Conservation (phyloP, 1,140 invertebrate genomes). For the Drepana arcuata region DNA sequence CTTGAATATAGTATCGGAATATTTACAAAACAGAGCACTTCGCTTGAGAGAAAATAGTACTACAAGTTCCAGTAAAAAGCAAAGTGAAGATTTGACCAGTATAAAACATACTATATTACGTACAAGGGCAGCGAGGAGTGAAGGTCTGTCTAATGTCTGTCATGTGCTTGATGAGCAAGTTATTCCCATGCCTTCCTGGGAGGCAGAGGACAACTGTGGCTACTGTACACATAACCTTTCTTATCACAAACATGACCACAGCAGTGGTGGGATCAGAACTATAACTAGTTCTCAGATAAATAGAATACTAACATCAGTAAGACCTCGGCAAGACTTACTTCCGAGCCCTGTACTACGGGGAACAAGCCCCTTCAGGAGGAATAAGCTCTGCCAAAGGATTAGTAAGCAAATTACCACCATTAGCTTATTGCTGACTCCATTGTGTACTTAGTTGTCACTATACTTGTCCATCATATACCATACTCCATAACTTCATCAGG, state of each 20-base stretch:
- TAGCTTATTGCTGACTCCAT: no score
- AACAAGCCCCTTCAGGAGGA: slow-evolving; percentile 22
- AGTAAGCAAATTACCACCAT: no score
- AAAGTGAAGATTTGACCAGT: slow-evolving; percentile 35
- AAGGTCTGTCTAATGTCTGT: slow-evolving; percentile 48
- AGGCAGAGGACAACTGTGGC: slow-evolving; percentile 26
- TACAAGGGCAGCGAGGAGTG: slow-evolving; percentile 32
- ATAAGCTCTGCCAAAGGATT: slow-evolving; percentile 11
- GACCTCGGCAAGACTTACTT: slow-evolving; percentile 4
- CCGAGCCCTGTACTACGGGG: slow-evolving; percentile 17
- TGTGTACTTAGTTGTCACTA: no score
- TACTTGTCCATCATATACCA: no score
- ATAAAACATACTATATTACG: slow-evolving; percentile 49
- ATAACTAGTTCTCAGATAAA: slow-evolving; percentile 20
- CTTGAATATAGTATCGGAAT: slow-evolving; percentile 49
- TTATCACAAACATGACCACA: slow-evolving; percentile 6
- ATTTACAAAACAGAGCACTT: slow-evolving; percentile 46
- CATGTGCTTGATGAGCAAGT: slow-evolving; percentile 49
- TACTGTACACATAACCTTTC: slow-evolving; percentile 17
- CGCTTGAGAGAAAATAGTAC: slow-evolving; percentile 33
- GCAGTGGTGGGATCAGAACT: no score
- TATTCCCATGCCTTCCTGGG: slow-evolving; percentile 49
- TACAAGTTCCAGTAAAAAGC: slow-evolving; percentile 18
- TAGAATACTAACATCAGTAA: slow-evolving; percentile 18
- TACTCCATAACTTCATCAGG: no score